phyloP scores from a whole-genome alignment of 2,113 vertebrate genomes.

The Eretmochelys imbricata region DNA sequence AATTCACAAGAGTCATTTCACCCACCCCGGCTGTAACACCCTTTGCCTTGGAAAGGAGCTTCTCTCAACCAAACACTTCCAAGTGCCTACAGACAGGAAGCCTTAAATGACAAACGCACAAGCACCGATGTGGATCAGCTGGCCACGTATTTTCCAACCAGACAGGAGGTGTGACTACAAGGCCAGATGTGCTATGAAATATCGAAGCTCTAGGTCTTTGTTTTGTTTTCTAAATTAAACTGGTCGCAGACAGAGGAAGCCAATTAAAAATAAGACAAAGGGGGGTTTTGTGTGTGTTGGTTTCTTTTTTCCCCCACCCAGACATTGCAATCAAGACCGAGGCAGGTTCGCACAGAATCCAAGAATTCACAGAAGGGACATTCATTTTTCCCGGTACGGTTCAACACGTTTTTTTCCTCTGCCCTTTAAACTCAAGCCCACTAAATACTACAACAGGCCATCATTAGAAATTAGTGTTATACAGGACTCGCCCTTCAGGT shows the following conservation, averaged over 20 bases:
- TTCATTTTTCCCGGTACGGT: not conserved
- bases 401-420: not conserved
- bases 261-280: not conserved
- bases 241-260: not conserved
- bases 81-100: not conserved
- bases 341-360: not conserved
- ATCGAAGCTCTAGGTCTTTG: not conserved
- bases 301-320: not conserved
- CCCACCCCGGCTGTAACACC: rapidly evolving
- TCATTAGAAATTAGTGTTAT: not conserved
- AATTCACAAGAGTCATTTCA: rapidly evolving
- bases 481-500: not conserved
- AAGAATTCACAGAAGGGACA: not conserved
- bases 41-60: not conserved
- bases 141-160: not conserved
- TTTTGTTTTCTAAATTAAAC: not conserved
- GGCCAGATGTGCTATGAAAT: not conserved
- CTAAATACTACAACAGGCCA: rapidly evolving
- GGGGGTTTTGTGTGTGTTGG: not conserved
- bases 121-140: not conserved
- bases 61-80: not conserved
- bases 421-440: not conserved
- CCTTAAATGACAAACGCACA: not conserved
- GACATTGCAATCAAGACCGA: not conserved
- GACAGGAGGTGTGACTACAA: not conserved